Evolutionary conservation across 1,140 invertebrate species (phyloP), one percentile per base, ranked within the genome.

Genomic region (Zaprionus camerounensis): DNA sequence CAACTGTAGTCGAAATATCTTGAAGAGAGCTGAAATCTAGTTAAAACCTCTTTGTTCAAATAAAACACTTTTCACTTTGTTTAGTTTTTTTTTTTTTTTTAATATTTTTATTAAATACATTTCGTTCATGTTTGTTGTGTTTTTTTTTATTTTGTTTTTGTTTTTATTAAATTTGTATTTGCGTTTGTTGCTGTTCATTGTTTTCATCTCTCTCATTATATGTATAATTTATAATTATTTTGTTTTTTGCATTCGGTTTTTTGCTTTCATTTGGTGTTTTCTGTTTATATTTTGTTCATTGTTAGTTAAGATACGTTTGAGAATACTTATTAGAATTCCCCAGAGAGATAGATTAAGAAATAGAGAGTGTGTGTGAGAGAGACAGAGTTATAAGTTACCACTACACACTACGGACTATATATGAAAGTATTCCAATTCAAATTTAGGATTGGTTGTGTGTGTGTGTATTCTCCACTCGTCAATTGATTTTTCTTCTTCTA

Each of bases 81-180:
- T 24, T 57, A 38, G 56, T 71, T 80, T 59, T 59, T 76, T 74
- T 85, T 24, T 26, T 26, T 73, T 73, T 79, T 71, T 86, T 69
- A 74, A 77, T 87, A 83, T 76, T 79, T 87, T 87, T 80, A 88
- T 88, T 87, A 88, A 87, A 87, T 87, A 88, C 78, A 84, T 81
- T 88, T 87, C 71, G 78, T 88, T 87, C 61, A 72, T 46, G 41
- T 46, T 17, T 46, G 41, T 17, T 81, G 78, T 81, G 38, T 46
- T 24, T 36, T 76, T 78, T 69, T 68, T 64, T 34, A 66, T 81
- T 53, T 49, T 68, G 56, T 68, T 81, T 78, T 38, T 63, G 67
- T 83, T 83, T 62, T 74, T 79, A 73, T 62, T 73, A 72, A 80
- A 80, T 80, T 82, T 82, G 79, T 81, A 83, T 46, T 46, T 72